Evolutionary conservation across 2,113 vertebrate species (phyloP).

Genomic region (Balaeniceps rex): DNA sequence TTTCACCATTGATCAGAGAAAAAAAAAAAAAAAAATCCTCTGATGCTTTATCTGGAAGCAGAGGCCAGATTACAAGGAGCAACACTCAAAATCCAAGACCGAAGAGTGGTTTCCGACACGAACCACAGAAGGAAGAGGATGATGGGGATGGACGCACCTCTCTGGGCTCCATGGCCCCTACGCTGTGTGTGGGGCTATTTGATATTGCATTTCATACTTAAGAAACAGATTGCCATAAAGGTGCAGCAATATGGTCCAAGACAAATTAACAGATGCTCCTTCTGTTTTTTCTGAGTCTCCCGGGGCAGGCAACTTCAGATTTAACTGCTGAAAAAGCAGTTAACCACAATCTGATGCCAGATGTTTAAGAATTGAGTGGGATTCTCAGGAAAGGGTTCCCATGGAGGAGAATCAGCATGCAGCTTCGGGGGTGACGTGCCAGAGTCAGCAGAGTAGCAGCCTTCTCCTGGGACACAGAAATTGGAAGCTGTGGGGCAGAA

Average conservation of each 20-base stretch:
- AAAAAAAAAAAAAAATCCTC: not conserved
- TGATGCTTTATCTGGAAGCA: not conserved
- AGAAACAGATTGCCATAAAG: not conserved
- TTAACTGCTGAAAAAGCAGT: not conserved
- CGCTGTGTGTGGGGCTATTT: fast-evolving
- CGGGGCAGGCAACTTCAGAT: not conserved
- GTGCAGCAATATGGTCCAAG: not conserved
- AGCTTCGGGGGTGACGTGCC: not conserved
- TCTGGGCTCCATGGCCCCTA: not conserved
- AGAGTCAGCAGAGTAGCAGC: not conserved
- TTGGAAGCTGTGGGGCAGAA: not conserved
- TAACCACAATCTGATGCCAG: not conserved
- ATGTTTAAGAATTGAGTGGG: not conserved
- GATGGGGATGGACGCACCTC: no score
- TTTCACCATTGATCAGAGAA: not conserved
- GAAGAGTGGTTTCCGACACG: not conserved
- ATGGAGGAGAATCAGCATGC: not conserved
- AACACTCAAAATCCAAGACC: not conserved
- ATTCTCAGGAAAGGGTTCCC: not conserved
- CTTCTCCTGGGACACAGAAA: not conserved
- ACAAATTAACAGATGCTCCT: not conserved
- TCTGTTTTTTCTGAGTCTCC: not conserved
- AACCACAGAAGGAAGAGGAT: not conserved
- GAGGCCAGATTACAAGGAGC: not conserved
- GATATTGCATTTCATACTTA: not conserved